Conservation (phyloP, 2,113 vertebrate species). For the Microcebus griseorufus region DNA sequence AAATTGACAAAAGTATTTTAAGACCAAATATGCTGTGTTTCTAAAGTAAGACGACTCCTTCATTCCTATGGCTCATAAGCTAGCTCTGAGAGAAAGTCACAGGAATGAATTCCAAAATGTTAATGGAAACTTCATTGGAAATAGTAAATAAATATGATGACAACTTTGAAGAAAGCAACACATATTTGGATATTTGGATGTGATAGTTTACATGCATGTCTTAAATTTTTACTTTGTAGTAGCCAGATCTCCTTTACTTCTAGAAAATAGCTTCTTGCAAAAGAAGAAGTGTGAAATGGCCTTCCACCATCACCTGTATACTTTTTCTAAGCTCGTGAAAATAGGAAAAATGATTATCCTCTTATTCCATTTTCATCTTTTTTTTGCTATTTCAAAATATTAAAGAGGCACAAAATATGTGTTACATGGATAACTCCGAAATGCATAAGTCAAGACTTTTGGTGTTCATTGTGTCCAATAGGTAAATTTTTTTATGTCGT, state of each 20-base stretch:
- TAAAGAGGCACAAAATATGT: no score
- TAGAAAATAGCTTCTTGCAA: neutral
- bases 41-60: constrained; percentile 47
- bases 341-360: neutral
- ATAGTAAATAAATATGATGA: neutral
- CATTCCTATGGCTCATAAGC: neutral
- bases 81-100: neutral
- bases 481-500: no score
- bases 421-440: no score
- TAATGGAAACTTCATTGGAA: neutral
- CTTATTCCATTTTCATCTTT: neutral
- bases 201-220: neutral
- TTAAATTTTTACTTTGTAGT: neutral
- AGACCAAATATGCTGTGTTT: constrained; percentile 45
- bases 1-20: constrained; percentile 64
- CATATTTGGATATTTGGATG: neutral
- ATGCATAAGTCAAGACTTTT: no score
- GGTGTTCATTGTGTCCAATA: no score
- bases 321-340: neutral
- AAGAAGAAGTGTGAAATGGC: neutral
- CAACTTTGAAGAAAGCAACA: neutral
- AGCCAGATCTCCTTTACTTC: neutral
- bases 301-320: neutral
- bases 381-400: neutral
- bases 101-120: neutral